These are phyloP conservation scores for Macaca fascicularis DNA, from an alignment of 2,113 vertebrate species.

Conservation along the genomic window T2T-MFA8v1.1 NC_088380.1:167432001-167432500, in stretches of 20 bases:
- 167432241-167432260: neutral
- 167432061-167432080: neutral
- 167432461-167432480: neutral
- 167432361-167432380: neutral
- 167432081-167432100: neutral
- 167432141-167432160: fast-evolving
- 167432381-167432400: neutral
- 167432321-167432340: neutral
- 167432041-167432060: neutral
- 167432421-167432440: neutral
- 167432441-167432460: too few relatives aligned
- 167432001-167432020: neutral
- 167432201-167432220: neutral
- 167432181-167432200: neutral
- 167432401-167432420: neutral
- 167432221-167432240: neutral
- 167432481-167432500: neutral
- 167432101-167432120: neutral
- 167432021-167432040: too few relatives aligned
- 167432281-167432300: neutral
- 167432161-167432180: neutral
- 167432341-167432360: neutral
- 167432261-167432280: neutral
- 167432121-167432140: neutral
- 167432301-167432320: neutral